Percentiles rank a stretch among this genome's conserved stretches.
Evolutionary conservation across 53 echinoderm and acorn worm genomes (phyloP).

Genomic region (Luidia sarsii): DNA sequence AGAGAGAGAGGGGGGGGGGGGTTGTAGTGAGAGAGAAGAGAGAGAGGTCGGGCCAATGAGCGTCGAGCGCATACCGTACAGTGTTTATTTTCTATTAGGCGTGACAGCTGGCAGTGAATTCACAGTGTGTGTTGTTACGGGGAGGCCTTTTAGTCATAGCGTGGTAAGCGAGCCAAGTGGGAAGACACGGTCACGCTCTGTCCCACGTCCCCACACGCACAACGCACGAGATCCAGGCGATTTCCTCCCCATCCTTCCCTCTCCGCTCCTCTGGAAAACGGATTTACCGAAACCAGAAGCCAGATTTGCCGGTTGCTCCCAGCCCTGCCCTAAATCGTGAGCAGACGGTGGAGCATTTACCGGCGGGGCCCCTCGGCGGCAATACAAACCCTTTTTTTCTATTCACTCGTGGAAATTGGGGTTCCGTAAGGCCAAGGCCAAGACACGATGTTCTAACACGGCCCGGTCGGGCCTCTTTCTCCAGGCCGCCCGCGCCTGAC

Average conservation of each 20-base stretch:
- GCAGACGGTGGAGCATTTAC: conserved; percentile 32
- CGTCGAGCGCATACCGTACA: conserved; percentile 40
- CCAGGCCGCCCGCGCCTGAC: no score
- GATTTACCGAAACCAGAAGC: not conserved
- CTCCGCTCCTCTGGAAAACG: not conserved
- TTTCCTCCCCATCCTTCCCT: no score
- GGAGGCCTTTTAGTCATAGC: conserved; percentile 19
- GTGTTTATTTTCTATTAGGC: conserved; percentile 88
- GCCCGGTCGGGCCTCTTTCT: no score
- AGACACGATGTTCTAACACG: conserved; percentile 47
- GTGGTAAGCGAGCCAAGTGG: not conserved
- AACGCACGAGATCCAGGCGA: no score
- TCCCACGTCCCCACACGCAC: conserved; percentile 4
- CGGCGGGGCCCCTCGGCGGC: conserved; percentile 42
- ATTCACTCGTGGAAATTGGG: conserved; percentile 53
- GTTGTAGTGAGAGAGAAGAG: no score
- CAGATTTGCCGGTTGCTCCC: no score
- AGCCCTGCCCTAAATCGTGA: not conserved
- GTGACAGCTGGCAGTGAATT: conserved; percentile 74
- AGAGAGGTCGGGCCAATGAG: conserved; percentile 58
- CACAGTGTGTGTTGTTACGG: conserved; percentile 1
- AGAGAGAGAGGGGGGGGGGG: no score
- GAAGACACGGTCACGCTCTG: not conserved
- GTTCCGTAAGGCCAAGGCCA: conserved; percentile 54
- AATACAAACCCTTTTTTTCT: conserved; percentile 20